A percentile compares a stretch with the other conserved stretches of the same genome.
phyloP scores from a whole-genome alignment of 2,797 vertebrate genomes.

The Artibeus lituratus region DNA sequence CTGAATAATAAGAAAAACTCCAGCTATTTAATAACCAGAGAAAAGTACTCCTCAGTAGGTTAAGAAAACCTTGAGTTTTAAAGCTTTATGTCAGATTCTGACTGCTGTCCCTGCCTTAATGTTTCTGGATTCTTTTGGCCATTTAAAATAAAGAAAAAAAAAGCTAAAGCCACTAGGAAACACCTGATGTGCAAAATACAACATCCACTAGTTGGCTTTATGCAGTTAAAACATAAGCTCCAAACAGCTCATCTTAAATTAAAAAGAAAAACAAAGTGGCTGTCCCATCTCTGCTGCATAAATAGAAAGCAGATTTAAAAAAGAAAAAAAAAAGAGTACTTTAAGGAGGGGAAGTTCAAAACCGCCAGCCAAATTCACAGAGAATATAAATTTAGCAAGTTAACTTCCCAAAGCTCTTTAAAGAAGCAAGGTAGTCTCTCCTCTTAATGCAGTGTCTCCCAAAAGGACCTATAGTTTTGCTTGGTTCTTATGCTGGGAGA shows the following conservation, averaged over 20 bases:
- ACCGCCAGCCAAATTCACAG: conserved; percentile 70
- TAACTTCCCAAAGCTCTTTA: conserved; percentile 70
- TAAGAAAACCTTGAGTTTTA: conserved; percentile 68
- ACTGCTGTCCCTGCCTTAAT: conserved; percentile 73
- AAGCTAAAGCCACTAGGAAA: conserved; percentile 72
- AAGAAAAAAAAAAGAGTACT: conserved; percentile 51
- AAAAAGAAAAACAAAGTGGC: conserved; percentile 63
- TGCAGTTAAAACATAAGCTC: conserved; percentile 55
- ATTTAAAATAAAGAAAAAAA: conserved; percentile 61
- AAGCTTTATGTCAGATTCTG: conserved; percentile 75
- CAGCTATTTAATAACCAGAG: conserved; percentile 68
- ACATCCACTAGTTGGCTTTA: conserved; percentile 62
- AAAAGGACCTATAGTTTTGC: conserved; percentile 62
- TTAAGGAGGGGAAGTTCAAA: conserved; percentile 69
- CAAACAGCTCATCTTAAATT: conserved; percentile 67
- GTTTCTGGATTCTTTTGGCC: conserved; percentile 71
- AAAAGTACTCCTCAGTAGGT: conserved; percentile 61
- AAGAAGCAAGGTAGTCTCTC: conserved; percentile 55
- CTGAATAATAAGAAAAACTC: conserved; percentile 71
- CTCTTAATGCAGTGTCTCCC: conserved; percentile 58
- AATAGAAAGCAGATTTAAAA: conserved; percentile 59
- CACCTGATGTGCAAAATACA: conserved; percentile 62
- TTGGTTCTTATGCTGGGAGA: conserved; percentile 51
- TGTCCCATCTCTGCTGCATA: conserved; percentile 73
- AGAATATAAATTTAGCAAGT: conserved; percentile 71